Base-by-base conservation (phyloP, 2,888 invertebrate genomes). In the Corythucha ciliata region DNA sequence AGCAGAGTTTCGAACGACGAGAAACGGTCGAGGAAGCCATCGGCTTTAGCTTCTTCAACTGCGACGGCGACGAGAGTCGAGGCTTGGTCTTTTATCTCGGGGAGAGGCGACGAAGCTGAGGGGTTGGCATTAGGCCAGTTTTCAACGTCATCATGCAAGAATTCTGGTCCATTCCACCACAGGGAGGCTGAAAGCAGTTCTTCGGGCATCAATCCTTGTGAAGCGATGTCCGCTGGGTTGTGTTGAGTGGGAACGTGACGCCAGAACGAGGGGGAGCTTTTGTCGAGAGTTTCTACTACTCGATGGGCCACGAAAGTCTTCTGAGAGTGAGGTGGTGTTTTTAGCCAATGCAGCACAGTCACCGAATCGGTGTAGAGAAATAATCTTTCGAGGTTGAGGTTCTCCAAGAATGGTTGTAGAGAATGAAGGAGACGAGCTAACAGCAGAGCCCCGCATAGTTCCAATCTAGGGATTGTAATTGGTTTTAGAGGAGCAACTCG, bases 231-330 rank as follows among this genome's bases (percentile, higher is more conserved):
- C 21, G 48, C 53, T n/a, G 53, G 45, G 24, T 56, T 54, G 14
- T 54, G 24, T 21, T 41, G 24, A 16, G 56, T 50, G 7, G 12
- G 20, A 7, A 55, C 50, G 33, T 56, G 45, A 20, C 21, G 16
- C 53, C 56, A 55, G 2, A 20, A 16, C 5, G 45, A 26, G 6
- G 49, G 24, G 18, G 40, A 22, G 8, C 29, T 33, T 3, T 18
- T 2, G 14, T 25, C 37, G 7, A 25, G 8, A 2, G 45, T 54
- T 40, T 56, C 39, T 5, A 12, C 32, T 10, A 56, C 52, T n/a
- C 56, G 39, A 27, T 56, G 51, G 2, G 47, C 50, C 2, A 56
- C 54, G 32, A 46, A 56, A 5, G 51, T 56, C 27, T 56, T 56
- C 14, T 51, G 22, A 5, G 26, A 29, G 52, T 52, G 36, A 26